Evolutionary conservation across 92 coral and sea anemone species (phyloP).

Genomic region (Porites evermanni): DNA sequence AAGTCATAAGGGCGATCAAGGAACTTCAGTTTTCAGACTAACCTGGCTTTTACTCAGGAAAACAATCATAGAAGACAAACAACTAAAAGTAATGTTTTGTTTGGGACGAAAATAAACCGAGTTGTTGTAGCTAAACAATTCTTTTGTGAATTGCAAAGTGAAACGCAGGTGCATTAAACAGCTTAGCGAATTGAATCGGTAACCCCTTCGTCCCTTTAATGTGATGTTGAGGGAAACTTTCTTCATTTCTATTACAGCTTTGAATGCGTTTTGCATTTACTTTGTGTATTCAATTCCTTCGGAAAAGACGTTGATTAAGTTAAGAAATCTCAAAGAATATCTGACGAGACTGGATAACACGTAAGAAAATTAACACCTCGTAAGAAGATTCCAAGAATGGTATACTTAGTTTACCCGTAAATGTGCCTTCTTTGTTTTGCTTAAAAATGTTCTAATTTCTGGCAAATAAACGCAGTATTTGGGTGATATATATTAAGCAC

Average conservation of each 20-base stretch:
- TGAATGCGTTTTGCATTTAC: background rate
- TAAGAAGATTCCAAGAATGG: background rate
- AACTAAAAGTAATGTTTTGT: conserved; percentile 23
- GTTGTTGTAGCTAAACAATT: background rate
- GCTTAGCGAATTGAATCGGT: background rate
- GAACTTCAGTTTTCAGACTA: background rate
- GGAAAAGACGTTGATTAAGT: background rate
- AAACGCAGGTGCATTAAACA: background rate
- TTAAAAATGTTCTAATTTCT: too few relatives aligned
- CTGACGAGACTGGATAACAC: background rate
- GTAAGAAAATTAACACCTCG: background rate
- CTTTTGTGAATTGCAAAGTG: background rate
- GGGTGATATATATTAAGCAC: background rate
- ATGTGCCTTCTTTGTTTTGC: background rate
- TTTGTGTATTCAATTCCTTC: background rate
- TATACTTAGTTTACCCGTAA: background rate
- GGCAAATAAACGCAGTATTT: background rate
- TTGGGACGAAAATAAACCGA: conserved; percentile 4
- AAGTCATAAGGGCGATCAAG: too few relatives aligned
- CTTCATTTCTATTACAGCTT: background rate
- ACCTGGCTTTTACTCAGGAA: background rate
- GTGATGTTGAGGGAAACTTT: background rate
- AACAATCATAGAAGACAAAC: background rate
- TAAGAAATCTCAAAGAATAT: too few relatives aligned
- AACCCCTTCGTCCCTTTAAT: background rate